Conservation (phyloP, 1,140 invertebrate species). For the Atta texana region DNA sequence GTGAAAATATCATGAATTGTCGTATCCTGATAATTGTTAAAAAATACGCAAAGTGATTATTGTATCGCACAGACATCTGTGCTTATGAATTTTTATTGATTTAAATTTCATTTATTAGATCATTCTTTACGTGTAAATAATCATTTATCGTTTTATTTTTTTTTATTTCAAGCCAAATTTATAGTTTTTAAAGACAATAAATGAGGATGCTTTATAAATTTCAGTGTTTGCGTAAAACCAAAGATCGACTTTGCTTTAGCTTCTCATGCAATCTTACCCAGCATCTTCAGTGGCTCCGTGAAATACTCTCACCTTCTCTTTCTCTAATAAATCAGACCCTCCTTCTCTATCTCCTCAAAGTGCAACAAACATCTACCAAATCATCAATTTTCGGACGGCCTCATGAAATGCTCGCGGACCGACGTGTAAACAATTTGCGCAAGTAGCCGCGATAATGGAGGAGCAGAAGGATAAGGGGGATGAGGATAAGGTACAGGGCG, state of each 20-base stretch:
- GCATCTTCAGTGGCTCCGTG: slow-evolving; percentile 17
- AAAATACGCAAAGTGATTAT: not conserved
- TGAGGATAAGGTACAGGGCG: slow-evolving; percentile 24
- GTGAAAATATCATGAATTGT: not conserved
- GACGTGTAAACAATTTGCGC: slow-evolving; percentile 63
- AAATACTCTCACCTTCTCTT: slow-evolving; percentile 15
- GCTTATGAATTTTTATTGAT: not conserved
- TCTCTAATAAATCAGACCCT: slow-evolving; percentile 50
- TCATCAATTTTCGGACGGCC: slow-evolving; percentile 61
- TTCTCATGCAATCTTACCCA: slow-evolving; percentile 6
- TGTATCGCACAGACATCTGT: not conserved
- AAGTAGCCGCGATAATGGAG: slow-evolving; percentile 71
- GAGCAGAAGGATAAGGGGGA: slow-evolving; percentile 38
- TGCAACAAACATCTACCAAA: slow-evolving; percentile 55
- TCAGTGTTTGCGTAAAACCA: not conserved
- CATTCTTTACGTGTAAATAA: not conserved
- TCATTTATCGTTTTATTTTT: not conserved
- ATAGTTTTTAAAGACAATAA: not conserved
- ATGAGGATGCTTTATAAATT: not conserved
- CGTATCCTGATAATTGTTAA: not conserved
- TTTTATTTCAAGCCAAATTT: not conserved
- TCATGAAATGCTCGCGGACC: slow-evolving; percentile 57
- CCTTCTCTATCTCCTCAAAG: not conserved
- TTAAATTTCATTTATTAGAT: not conserved
- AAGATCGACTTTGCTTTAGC: slow-evolving; percentile 17